Percentiles rank a stretch among this genome's conserved stretches.
These are phyloP conservation scores for Blera fallax DNA, from an alignment of 2,888 invertebrate genomes.

Conservation along the genomic window DNA sequence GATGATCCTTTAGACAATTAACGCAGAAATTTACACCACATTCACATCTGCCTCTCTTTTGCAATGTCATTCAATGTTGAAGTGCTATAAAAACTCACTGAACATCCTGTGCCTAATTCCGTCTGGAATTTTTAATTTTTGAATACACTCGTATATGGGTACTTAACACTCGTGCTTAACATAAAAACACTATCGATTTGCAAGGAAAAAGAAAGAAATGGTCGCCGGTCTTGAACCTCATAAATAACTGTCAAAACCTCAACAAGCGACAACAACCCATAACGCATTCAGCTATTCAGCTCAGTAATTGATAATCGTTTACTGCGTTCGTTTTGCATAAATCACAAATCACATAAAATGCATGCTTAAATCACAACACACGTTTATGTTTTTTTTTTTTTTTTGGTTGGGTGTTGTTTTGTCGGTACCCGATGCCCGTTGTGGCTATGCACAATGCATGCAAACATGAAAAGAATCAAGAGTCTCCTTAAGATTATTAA, in stretches of 20 bases:
- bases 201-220: not conserved
- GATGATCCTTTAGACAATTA: no score
- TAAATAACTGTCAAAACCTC: slow-evolving; percentile 56
- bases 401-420: not conserved
- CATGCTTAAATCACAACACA: slow-evolving; percentile 71
- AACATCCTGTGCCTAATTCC: not conserved
- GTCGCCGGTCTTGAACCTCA: slow-evolving; percentile 42
- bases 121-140: not conserved
- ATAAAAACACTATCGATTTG: not conserved
- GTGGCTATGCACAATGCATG: slow-evolving; percentile 54
- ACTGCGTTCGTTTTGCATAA: slow-evolving; percentile 69
- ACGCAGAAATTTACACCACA: not conserved
- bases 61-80: not conserved
- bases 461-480: slow-evolving; percentile 28
- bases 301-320: slow-evolving; percentile 70
- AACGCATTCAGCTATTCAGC: slow-evolving; percentile 61
- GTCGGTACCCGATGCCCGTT: not conserved
- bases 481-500: slow-evolving; percentile 26
- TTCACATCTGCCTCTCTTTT: not conserved
- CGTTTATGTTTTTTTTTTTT: slow-evolving; percentile 46
- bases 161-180: slow-evolving; percentile 23
- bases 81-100: not conserved
- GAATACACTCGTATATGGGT: not conserved
- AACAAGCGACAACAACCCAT: slow-evolving; percentile 51
- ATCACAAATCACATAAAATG: slow-evolving; percentile 70